Evolutionary conservation across 2,113 vertebrate species (phyloP), one percentile per base, ranked within the genome.

Genomic region (Parus major): DNA sequence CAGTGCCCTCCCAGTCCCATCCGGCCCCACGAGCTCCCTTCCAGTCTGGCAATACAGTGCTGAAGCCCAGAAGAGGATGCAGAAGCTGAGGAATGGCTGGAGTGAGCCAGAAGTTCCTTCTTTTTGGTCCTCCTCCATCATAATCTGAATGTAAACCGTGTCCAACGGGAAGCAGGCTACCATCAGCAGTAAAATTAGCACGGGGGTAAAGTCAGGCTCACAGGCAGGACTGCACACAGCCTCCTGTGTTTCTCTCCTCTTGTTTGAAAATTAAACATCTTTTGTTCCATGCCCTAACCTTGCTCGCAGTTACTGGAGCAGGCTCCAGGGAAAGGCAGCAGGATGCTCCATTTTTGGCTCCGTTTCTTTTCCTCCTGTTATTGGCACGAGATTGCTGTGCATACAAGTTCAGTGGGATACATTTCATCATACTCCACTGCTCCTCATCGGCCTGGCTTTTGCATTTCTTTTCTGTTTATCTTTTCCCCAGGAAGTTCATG

Each of bases 401-500:
- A 88, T 5, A 95, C 83, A 91, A 97, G 95, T 97, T 96, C 97
- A 97, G 93, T 92, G 95, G 95, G 95, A 95, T 92, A 85, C 80
- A 52, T 89, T 94, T 95, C 87, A 97, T 97, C 97, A 95, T 68
- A 81, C 72, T 93, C 90, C 16, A 7, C 72, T 83, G 94, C 60
- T 85, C 79, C 66, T 95, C 84, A 76, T 78, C 24, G 66, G 93
- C 70, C 95, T 96, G 95, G 52, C 96, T 97, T 92, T 92, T 93
- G 80, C 96, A 90, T 96, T 86, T 96, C 95, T 90, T 90, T 88
- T 95, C 95, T 97, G 97, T 97, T 97, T 97, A 96, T 97, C 96
- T 96, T 97, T 97, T 94, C 97, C 94, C 95, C 96, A 96, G 97
- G 97, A 98, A 97, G 96, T 97, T 97, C 97, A 94, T 42, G 82